Conservation (phyloP, 2,797 vertebrate species). For the Alosa sapidissima region DNA sequence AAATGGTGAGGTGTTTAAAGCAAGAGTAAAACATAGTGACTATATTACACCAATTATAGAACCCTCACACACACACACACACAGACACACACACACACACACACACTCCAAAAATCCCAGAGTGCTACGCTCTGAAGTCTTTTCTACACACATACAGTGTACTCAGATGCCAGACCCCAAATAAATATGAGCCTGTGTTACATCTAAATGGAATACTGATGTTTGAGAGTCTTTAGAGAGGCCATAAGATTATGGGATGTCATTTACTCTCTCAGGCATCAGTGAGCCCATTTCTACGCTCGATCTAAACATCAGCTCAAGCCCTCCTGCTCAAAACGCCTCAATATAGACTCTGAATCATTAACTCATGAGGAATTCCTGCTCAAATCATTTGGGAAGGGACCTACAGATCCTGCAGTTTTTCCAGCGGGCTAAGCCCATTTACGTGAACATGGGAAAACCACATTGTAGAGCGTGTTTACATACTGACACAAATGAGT, state of each 20-base stretch:
- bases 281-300: not conserved
- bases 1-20: not conserved
- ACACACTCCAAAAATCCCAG: no score
- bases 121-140: no score
- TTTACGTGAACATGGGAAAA: not conserved
- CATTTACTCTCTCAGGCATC: conserved; percentile 6
- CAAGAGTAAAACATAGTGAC: not conserved
- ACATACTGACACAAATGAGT: conserved; percentile 23
- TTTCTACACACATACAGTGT: not conserved
- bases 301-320: not conserved
- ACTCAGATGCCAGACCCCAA: not conserved
- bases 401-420: not conserved
- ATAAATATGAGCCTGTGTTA: not conserved
- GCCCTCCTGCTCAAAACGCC: conserved; percentile 9
- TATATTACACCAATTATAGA: not conserved
- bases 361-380: conserved; percentile 15
- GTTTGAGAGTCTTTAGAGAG: not conserved
- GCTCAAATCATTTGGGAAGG: not conserved
- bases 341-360: conserved; percentile 24
- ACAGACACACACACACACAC: no score
- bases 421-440: not conserved
- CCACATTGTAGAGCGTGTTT: conserved; percentile 8
- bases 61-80: no score
- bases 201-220: not conserved
- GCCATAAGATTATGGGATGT: not conserved